Conservation (phyloP, 1,140 invertebrate species). For the Cyrtorhinus lividipennis region DNA sequence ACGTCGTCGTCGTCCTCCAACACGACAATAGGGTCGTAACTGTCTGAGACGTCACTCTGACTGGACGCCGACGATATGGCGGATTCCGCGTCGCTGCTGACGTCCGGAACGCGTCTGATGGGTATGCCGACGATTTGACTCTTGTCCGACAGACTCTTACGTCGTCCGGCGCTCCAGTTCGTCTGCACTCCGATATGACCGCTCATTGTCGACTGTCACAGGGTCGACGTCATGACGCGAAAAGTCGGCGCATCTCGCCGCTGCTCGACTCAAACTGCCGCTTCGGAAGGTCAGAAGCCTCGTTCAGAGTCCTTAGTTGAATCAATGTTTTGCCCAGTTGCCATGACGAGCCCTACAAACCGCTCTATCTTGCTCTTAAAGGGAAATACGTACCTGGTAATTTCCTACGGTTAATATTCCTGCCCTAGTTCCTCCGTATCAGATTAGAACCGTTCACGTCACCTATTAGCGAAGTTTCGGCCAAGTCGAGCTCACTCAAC, state of each 20-base stretch:
- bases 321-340: not conserved
- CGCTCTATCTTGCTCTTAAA: not conserved
- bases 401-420: not conserved
- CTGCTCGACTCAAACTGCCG: not conserved
- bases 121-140: not conserved
- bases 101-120: not conserved
- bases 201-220: not conserved
- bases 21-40: not conserved
- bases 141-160: not conserved
- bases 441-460: not conserved
- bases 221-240: not conserved
- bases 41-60: not conserved
- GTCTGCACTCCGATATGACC: not conserved
- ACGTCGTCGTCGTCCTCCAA: not conserved
- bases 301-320: not conserved
- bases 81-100: not conserved
- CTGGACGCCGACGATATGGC: not conserved
- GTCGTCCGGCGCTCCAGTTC: not conserved
- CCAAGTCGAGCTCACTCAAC: no score
- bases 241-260: not conserved
- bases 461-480: not conserved
- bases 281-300: not conserved
- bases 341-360: conserved; percentile 2
- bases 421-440: not conserved
- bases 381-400: not conserved